Conservation (phyloP, 2,888 invertebrate species). For the Trichopoda pennipes region DNA sequence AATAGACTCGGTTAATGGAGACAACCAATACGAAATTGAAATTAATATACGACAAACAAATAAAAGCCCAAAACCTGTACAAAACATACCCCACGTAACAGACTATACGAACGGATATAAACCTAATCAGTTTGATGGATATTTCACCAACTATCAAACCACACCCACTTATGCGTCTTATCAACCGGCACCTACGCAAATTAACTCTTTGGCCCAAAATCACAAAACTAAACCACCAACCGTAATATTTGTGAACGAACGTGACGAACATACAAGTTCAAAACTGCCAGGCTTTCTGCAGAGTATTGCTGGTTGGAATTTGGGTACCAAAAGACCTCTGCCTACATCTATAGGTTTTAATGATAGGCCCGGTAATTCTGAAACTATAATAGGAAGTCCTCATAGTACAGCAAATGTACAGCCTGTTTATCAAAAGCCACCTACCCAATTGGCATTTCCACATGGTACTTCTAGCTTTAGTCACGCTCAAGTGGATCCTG, state of each 20-base stretch:
- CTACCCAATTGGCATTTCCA: conserved; percentile 34
- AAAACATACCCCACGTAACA: conserved; percentile 47
- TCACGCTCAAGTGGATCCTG: conserved; percentile 65
- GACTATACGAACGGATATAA: conserved; percentile 74
- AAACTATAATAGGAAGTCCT: conserved; percentile 54
- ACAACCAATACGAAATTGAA: conserved; percentile 80
- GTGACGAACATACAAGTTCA: conserved; percentile 72
- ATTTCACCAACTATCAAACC: conserved; percentile 71
- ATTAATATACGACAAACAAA: conserved; percentile 80
- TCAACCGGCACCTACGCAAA: conserved; percentile 65
- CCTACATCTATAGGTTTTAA: conserved; percentile 39
- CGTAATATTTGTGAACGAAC: conserved; percentile 78
- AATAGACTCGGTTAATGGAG: conserved; percentile 75
- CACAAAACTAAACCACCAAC: conserved; percentile 78
- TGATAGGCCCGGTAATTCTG: conserved; percentile 49
- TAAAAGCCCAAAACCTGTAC: conserved; percentile 70
- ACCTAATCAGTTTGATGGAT: conserved; percentile 73
- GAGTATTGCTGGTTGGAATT: conserved; percentile 67
- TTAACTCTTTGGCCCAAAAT: conserved; percentile 56
- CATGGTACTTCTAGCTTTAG: conserved; percentile 69
- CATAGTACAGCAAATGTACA: conserved; percentile 38
- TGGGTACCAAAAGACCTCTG: conserved; percentile 44
- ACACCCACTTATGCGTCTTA: conserved; percentile 71
- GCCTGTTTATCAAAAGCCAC: conserved; percentile 52
- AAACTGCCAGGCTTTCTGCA: conserved; percentile 76